Evolutionary conservation across 2,888 invertebrate genomes (phyloP).

Genomic region (Mantis religiosa): DNA sequence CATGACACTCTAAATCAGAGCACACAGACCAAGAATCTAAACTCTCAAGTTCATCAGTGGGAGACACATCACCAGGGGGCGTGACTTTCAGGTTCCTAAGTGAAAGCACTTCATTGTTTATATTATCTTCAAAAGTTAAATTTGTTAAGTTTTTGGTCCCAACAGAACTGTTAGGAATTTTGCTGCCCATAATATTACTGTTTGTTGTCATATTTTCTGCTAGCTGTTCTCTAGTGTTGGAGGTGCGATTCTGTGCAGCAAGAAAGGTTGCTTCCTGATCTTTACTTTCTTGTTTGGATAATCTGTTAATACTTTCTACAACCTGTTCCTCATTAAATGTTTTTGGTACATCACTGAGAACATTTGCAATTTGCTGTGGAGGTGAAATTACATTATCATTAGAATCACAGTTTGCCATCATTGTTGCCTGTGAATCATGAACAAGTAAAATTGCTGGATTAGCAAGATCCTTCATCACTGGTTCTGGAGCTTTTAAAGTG

Average conservation of each 20-base stretch:
- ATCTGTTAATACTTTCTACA: not conserved
- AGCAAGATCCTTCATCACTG: not conserved
- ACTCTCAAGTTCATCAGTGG: slow-evolving; percentile 53
- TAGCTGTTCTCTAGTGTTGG: not conserved
- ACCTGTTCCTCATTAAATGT: not conserved
- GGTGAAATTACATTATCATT: not conserved
- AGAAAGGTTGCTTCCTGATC: not conserved
- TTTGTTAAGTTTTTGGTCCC: not conserved
- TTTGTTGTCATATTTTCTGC: not conserved
- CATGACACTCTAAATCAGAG: slow-evolving; percentile 48
- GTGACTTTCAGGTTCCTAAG: not conserved
- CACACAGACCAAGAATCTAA: slow-evolving; percentile 66
- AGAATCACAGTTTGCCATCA: not conserved
- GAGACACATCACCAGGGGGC: slow-evolving; percentile 47
- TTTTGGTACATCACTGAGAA: not conserved
- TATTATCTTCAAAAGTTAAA: not conserved
- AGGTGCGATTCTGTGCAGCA: not conserved
- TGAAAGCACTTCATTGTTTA: slow-evolving; percentile 17
- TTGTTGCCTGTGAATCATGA: not conserved
- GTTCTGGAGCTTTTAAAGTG: not conserved
- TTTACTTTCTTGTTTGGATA: not conserved
- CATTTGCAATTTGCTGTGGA: not conserved
- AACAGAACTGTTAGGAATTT: not conserved
- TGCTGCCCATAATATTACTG: not conserved
- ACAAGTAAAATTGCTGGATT: not conserved